Conservation (phyloP, 1,140 invertebrate genomes). For the Drosophila tropicalis region DNA sequence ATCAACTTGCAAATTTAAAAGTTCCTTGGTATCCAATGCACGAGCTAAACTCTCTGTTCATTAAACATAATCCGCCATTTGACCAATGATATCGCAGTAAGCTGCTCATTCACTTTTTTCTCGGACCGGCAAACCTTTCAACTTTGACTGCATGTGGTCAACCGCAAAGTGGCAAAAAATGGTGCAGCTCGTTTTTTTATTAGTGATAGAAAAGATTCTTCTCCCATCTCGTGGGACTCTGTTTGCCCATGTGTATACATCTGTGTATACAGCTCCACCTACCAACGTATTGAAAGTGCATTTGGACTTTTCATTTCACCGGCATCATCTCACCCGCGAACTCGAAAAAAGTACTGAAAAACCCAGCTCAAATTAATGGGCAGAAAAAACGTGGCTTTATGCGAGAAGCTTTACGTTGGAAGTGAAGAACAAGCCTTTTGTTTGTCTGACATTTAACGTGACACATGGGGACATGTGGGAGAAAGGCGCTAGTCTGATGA, state of each 20-base stretch:
- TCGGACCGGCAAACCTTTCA: constrained; percentile 28
- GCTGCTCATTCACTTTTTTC: constrained; percentile 33
- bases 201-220: background rate
- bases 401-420: constrained; percentile 40
- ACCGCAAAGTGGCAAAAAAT: constrained; percentile 52
- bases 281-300: constrained; percentile 48
- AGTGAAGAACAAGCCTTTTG: constrained; percentile 64
- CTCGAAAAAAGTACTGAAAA: background rate
- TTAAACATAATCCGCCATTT: constrained; percentile 20
- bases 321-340: constrained; percentile 3
- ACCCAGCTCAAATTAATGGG: constrained; percentile 66
- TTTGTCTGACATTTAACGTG: constrained; percentile 76
- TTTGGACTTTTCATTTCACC: constrained; percentile 63
- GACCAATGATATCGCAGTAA: constrained; percentile 55
- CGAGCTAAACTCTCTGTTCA: background rate
- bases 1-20: too few species aligned
- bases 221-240: background rate
- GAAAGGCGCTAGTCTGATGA: background rate
- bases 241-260: background rate
- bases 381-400: constrained; percentile 62
- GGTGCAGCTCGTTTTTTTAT: constrained; percentile 21
- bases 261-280: background rate
- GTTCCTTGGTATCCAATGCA: too few species aligned
- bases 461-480: constrained; percentile 66
- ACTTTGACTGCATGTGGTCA: constrained; percentile 57